Evolutionary conservation across 2,888 invertebrate species (phyloP), one percentile per base, ranked within the genome.

Genomic region (Andrena hattorfiana): DNA sequence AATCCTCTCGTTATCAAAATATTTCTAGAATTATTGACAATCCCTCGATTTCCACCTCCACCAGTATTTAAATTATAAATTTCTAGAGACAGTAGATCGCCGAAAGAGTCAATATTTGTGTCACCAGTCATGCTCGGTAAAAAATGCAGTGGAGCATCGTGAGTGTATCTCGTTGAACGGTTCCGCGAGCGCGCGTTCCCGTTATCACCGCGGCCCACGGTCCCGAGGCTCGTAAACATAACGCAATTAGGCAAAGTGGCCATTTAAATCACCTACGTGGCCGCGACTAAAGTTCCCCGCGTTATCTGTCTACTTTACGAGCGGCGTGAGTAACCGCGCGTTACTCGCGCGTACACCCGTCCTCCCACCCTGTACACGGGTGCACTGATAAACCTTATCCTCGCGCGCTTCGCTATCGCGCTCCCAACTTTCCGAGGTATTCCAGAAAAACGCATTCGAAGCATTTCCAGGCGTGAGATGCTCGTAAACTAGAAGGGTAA

Each of bases 191-290:
- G 49, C 64, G n/a, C 60, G 20, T 23, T 35, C 49, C 16, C 28
- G 64, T 26, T 82, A 83, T 84, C 78, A 16, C 10, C 49, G 7
- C 60, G 13, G 32, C 42, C 74, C 77, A 73, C 69, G 62, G 62
- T 69, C 67, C 23, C 42, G 62, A n/a, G 66, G 68, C 64, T 91
- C 89, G 87, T 91, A 91, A 91, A 91, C 87, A 89, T 90, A 90
- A 91, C 88, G 86, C 89, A 89, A 90, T 91, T 91, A 91, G 86
- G 83, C 85, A 87, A 91, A 91, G 87, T 86, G 87, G 81, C 86
- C 86, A 85, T 90, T 90, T 88, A 88, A 90, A 90, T 91, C 86
- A 89, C 86, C 83, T 79, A 84, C 35, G 69, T 16, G 59, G 49
- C 76, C 71, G 56, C 75, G 73, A 67, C 63, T 68, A 83, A 83